phyloP scores from a whole-genome alignment of 2,797 vertebrate genomes.

The Rhabdophis nuchalis region DNA sequence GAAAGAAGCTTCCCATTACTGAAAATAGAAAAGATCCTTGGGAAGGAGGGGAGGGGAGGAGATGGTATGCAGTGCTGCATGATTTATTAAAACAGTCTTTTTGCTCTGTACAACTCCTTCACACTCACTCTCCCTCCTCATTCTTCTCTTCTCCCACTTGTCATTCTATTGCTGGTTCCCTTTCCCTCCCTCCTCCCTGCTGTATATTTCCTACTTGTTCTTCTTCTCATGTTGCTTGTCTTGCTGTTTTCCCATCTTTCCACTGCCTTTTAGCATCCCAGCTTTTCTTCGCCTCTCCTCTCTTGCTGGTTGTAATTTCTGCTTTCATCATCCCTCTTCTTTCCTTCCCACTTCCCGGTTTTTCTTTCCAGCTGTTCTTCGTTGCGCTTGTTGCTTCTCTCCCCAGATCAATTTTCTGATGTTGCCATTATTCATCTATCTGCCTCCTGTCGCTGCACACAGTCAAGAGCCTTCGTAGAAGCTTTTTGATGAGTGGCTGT shows the following conservation, averaged over 20 bases:
- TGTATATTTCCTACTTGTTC: neutral
- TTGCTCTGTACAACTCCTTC: neutral
- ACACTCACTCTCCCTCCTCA: neutral
- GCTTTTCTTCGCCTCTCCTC: neutral
- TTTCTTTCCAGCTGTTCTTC: neutral
- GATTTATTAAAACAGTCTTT: neutral
- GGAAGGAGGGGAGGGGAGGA: neutral
- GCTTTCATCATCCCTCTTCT: neutral
- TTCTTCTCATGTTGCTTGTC: neutral
- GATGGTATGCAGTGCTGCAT: neutral
- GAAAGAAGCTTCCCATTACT: neutral
- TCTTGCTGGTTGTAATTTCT: neutral
- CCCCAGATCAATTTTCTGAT: neutral
- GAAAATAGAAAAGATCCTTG: neutral
- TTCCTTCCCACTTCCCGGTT: neutral
- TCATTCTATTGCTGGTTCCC: neutral
- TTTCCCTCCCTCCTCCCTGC: neutral
- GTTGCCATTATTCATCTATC: neutral
- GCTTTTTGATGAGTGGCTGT: neutral
- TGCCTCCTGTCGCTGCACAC: neutral
- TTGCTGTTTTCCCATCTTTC: neutral
- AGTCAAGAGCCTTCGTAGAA: neutral
- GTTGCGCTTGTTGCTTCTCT: neutral
- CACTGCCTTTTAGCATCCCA: neutral
- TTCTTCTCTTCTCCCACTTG: neutral